phyloP scores from a whole-genome alignment of 2,888 invertebrate genomes.

The Tetragnatha montana region DNA sequence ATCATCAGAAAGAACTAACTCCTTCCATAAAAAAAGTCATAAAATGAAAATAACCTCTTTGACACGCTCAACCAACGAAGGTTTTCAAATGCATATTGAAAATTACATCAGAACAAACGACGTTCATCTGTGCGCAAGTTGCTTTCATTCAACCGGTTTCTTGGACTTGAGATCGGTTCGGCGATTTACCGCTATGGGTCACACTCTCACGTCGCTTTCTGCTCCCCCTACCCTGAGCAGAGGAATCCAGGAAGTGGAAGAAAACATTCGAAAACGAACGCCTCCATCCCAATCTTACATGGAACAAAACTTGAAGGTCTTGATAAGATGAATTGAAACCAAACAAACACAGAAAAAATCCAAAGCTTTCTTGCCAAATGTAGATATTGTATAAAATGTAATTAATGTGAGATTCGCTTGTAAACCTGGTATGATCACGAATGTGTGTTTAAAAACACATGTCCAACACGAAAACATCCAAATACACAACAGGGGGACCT shows the following conservation, averaged over 20 bases:
- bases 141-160: constrained; percentile 31
- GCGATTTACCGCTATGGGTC: constrained; percentile 33
- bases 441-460: no score
- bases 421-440: no score
- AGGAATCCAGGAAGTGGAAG: constrained; percentile 47
- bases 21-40: no score
- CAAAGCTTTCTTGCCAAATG: no score
- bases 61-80: background rate
- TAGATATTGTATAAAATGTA: no score
- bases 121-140: background rate
- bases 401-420: no score
- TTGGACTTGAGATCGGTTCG: background rate
- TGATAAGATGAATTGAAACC: no score
- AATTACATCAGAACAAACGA: background rate
- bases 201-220: constrained; percentile 1
- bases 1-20: no score
- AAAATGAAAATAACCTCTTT: background rate
- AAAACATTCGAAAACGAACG: background rate
- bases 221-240: background rate
- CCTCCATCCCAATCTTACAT: background rate
- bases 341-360: no score
- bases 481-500: background rate
- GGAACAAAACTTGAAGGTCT: no score
- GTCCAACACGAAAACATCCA: background rate
- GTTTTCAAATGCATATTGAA: background rate